Base-by-base conservation (phyloP, 2,113 vertebrate genomes). In the Erinaceus europaeus region DNA sequence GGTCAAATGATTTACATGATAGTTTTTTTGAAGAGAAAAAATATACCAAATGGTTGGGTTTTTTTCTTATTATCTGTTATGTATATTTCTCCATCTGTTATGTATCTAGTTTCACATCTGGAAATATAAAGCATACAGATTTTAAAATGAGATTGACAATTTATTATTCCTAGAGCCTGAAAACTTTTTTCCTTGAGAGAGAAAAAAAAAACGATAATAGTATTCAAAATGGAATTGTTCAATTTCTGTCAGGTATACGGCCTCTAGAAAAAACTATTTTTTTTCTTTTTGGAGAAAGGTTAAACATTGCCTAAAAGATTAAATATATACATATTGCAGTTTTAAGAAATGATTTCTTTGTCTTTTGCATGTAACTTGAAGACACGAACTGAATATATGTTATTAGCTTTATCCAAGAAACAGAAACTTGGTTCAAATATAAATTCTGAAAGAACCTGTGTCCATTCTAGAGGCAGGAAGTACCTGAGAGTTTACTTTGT, bases 51-150 rank as follows among this genome's bases (percentile, higher is more conserved):
- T 44, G 40, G 55, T 79, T 87, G 53, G 61, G 4, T 42, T 7
- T 79, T 71, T 80, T 75, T 5, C 48, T 92, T 78, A 34, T 83
- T 11, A 87, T n/a, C 15, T 2, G 50, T n/a, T n/a, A n/a, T n/a
- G n/a, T n/a, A n/a, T n/a, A n/a, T n/a, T n/a, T n/a, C 6, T 65
- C 10, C 17, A 29, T 74, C 44, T 74, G 52, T 18, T 62, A 10
- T 25, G 40, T 32, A 68, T 68, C 59, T 40, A 78, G 3, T 21
- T 38, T 71, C 38, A 93, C 71, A 90, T 86, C 59, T 84, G 42
- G 84, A 81, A 32, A 55, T n/a, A 84, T 9, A 55, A 77, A 82
- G 76, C 71, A 27, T 57, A 89, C 14, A 82, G 42, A 64, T 89
- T 50, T 61, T 72, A 80, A 77, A 89, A 44, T 83, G 50, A 90